Evolutionary conservation across 2,113 vertebrate species (phyloP), one percentile per base, ranked within the genome.

Genomic region (Pedionomus torquatus): DNA sequence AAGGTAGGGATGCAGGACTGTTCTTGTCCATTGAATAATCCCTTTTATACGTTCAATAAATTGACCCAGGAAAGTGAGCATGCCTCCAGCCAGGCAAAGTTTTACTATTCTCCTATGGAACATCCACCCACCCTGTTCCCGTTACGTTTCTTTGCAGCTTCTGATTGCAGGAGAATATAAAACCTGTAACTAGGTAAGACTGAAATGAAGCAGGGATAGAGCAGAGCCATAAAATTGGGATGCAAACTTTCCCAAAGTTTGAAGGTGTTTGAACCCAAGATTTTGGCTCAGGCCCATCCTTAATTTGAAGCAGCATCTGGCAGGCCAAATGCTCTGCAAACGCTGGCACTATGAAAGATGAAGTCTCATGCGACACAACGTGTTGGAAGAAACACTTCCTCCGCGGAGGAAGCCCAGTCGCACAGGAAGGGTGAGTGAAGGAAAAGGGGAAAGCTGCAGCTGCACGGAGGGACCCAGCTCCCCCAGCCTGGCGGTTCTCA

Each of bases 301-400:
- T 94, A 94, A 95, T 96, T 90, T 91, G 88, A 96, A 97, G 80
- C 92, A 89, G 90, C 90, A 92, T 95, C 95, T 95, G 95, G 87
- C 95, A 94, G 49, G 61, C 94, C 95, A 96, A 95, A 85, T 85
- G 85, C 88, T 94, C 76, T 84, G 66, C 77, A 87, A 80, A 74
- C 4, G 16, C 92, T 92, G 94, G 93, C 93, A 86, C 90, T 18
- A 4, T 51, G 95, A 78, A 87, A 35, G 61, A 88, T 66, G 65
- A 79, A 74, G 72, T 72, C 89, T 89, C 95, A 25, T 37, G 69
- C 1, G 63, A 87, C 61, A 44, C 90, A 25, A 57, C 25, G 3
- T 52, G 66, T 2, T 95, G 91, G 71, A 90, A 94, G 83, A 71
- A 87, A 88, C 13, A 3, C 48, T 66, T 74, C 92, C 87, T 78